Evolutionary conservation across 2,888 invertebrate species (phyloP), one percentile per base, ranked within the genome.

Genomic region (Tipula vernalis): DNA sequence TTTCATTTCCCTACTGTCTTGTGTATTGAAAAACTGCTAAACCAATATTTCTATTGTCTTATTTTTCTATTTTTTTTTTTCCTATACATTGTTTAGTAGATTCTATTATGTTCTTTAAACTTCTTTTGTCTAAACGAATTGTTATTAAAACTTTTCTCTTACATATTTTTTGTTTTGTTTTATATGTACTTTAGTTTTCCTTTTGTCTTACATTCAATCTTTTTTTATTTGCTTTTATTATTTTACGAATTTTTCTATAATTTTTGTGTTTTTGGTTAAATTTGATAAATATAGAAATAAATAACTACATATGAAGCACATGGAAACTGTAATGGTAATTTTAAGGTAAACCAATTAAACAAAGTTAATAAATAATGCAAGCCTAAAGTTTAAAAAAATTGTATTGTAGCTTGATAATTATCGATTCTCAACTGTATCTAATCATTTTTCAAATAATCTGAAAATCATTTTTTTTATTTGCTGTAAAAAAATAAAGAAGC

Each of bases 91-190:
- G 71, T 71, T 71, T 71, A 71, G 71, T 28, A 71, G 71, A 71
- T 71, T 71, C 71, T 71, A 71, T 71, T 71, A 71, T 71, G 71
- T 71, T 71, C 71, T 71, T 71, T 71, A 71, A 71, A 71, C 71
- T 71, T 71, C 71, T 71, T 71, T 71, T 71, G 71, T 71, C 71
- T 71, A 28, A 6, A 39, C 51, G 18, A 71, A 71, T 28, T 71
- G 71, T 71, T 71, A 71, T 71, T 71, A 71, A 71, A 71, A 71
- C 71, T 71, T 71, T 71, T 71, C 71, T 71, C 71, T 71, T 71
- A 71, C 71, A 71, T 71, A 71, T 71, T 71, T 71, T 57, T 57
- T 51, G 28, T 28, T 39, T 39, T 39, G 51, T 57, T 57, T 71
- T 71, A 71, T 51, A 51, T 51, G 15, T 51, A 51, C 51, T 51